Percentiles rank a stretch among this genome's conserved stretches.
Conservation (phyloP, 2,797 vertebrate species). For the Echeneis naucrates region DNA sequence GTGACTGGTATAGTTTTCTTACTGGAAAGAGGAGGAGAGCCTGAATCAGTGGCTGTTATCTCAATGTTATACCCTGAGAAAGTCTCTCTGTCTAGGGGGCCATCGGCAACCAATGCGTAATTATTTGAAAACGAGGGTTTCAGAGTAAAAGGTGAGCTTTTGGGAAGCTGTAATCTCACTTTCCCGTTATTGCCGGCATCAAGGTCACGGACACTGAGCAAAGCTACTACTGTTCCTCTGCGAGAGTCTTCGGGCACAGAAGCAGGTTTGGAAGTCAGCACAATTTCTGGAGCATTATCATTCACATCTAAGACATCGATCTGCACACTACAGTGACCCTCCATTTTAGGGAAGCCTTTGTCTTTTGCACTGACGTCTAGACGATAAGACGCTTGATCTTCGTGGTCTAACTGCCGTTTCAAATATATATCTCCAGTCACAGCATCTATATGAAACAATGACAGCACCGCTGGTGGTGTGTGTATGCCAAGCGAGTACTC, state of each 20-base stretch:
- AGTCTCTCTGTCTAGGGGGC: constrained; percentile 83
- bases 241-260: constrained; percentile 63
- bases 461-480: constrained; percentile 66
- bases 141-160: constrained; percentile 52
- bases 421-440: constrained; percentile 60
- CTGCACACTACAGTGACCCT: constrained; percentile 71
- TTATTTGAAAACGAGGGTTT: constrained; percentile 70
- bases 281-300: constrained; percentile 77
- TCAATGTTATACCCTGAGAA: constrained; percentile 85
- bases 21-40: constrained; percentile 83
- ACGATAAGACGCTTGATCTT: constrained; percentile 72
- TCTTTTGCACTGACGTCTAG: constrained; percentile 68
- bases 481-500: constrained; percentile 69
- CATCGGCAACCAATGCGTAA: constrained; percentile 70
- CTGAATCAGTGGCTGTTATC: constrained; percentile 85
- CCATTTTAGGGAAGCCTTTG: constrained; percentile 73
- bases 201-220: constrained; percentile 65
- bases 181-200: constrained; percentile 69
- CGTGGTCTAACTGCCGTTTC: constrained; percentile 69
- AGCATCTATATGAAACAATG: constrained; percentile 81
- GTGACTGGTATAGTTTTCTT: constrained; percentile 82
- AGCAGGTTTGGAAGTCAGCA: constrained; percentile 62
- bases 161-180: constrained; percentile 39
- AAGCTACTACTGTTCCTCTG: constrained; percentile 64
- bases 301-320: constrained; percentile 74